Evolutionary conservation across 37 sponge, comb jelly and placozoan genomes (phyloP).

Genomic region (Corticium candelabrum): DNA sequence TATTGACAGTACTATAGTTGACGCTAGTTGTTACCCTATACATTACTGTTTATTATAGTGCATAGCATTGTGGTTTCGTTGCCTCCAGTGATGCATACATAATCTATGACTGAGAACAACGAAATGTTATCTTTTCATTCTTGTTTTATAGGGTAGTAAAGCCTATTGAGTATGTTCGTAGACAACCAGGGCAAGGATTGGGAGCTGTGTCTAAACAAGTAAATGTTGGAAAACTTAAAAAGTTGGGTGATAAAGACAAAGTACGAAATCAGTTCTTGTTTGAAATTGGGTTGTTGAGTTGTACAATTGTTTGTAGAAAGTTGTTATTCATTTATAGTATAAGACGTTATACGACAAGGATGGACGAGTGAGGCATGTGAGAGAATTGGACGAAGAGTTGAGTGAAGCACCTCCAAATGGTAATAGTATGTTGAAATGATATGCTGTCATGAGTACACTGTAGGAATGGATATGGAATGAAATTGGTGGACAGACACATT

Average conservation of each 20-base stretch:
- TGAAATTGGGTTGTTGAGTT: no score
- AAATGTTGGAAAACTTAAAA: neutral
- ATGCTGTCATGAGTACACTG: no score
- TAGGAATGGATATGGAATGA: no score
- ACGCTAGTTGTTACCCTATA: no score
- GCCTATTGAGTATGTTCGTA: constrained; percentile 69
- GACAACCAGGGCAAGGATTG: constrained; percentile 55
- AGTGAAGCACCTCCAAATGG: constrained; percentile 46
- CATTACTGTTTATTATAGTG: no score
- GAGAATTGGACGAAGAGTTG: constrained; percentile 66
- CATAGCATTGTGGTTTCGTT: no score
- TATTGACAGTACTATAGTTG: no score
- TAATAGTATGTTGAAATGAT: neutral
- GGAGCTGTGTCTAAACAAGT: constrained; percentile 36
- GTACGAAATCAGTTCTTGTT: neutral
- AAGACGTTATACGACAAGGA: constrained; percentile 46
- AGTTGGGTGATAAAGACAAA: neutral
- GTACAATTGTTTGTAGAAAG: no score
- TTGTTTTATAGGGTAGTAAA: constrained; percentile 33
- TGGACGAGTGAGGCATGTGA: constrained; percentile 63
- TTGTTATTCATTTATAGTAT: neutral
- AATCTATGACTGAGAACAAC: no score
- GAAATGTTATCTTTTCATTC: neutral
- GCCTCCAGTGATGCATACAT: no score
- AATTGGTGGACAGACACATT: no score